phyloP scores from a whole-genome alignment of 2,888 invertebrate species.

The Perdita meconis region DNA sequence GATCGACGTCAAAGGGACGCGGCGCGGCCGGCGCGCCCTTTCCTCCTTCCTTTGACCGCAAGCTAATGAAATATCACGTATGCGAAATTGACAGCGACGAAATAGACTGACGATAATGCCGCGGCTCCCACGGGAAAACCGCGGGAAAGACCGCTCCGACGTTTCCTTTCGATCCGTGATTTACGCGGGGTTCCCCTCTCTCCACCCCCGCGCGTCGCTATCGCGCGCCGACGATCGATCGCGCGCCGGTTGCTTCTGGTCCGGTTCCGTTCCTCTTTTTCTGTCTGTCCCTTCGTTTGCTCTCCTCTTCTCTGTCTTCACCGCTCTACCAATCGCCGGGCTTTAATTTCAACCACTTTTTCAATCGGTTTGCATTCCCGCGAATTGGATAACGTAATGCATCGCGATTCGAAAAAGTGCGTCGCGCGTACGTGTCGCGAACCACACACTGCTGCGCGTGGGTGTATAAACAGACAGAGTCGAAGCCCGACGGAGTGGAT shows the following conservation, averaged over 20 bases:
- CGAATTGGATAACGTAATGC: constrained; percentile 47
- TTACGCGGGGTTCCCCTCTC: too few species aligned
- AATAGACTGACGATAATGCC: constrained; percentile 69
- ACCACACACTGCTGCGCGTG: background rate
- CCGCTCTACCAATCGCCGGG: background rate
- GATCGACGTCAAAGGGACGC: constrained; percentile 75
- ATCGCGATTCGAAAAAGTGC: constrained; percentile 23
- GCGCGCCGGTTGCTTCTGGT: background rate
- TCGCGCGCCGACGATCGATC: constrained; percentile 1
- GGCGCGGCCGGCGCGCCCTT: constrained; percentile 45
- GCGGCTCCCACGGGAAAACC: constrained; percentile 45
- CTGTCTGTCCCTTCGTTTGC: background rate
- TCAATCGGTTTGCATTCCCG: constrained; percentile 9
- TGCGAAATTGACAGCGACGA: constrained; percentile 75
- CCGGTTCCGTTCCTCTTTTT: background rate
- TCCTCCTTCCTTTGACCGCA: constrained; percentile 52
- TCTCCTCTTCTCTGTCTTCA: background rate
- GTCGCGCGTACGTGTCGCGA: too few species aligned
- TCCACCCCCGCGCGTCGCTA: background rate
- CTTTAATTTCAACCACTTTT: constrained; percentile 42
- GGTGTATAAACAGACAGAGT: constrained; percentile 22
- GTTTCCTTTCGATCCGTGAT: constrained; percentile 13
- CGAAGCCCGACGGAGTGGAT: constrained; percentile 9
- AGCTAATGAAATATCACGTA: constrained; percentile 79
- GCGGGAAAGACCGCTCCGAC: constrained; percentile 29